Conservation (phyloP, 2,888 invertebrate species). For the Campopleginae sp. region DNA sequence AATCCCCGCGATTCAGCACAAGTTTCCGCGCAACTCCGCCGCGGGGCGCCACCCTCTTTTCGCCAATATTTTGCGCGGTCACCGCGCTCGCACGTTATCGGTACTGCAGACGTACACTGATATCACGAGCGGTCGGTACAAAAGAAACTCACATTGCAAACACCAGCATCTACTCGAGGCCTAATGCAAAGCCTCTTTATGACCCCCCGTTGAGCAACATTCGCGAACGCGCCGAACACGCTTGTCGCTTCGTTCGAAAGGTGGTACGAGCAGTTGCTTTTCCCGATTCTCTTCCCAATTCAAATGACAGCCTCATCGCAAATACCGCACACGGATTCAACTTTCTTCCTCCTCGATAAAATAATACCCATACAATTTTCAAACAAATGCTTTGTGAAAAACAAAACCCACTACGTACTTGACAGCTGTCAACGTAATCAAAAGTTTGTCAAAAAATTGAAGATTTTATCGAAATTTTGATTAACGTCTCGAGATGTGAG, state of each 20-base stretch:
- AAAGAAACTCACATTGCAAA: constrained; percentile 45
- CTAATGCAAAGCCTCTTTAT: constrained; percentile 23
- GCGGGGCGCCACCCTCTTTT: constrained; percentile 81
- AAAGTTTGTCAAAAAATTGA: no score
- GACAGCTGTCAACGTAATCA: no score
- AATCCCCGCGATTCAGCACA: constrained; percentile 8
- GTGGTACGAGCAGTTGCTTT: constrained; percentile 53
- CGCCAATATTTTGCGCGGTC: constrained; percentile 72
- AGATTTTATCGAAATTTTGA: no score
- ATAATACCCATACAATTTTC: no score
- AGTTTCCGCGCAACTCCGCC: constrained; percentile 69
- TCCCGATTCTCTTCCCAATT: neutral
- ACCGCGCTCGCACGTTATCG: constrained; percentile 74
- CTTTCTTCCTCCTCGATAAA: no score
- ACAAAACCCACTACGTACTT: no score
- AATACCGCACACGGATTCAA: neutral
- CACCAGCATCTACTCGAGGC: neutral
- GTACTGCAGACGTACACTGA: constrained; percentile 75
- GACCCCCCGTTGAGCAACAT: constrained; percentile 41
- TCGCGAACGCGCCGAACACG: constrained; percentile 46
- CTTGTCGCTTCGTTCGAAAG: constrained; percentile 62
- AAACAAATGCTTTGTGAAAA: no score
- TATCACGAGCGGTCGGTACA: constrained; percentile 65
- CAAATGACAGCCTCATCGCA: neutral
- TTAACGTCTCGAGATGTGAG: neutral